Evolutionary conservation across 2,888 invertebrate species (phyloP).

Genomic region (Amphipyra berbera): DNA sequence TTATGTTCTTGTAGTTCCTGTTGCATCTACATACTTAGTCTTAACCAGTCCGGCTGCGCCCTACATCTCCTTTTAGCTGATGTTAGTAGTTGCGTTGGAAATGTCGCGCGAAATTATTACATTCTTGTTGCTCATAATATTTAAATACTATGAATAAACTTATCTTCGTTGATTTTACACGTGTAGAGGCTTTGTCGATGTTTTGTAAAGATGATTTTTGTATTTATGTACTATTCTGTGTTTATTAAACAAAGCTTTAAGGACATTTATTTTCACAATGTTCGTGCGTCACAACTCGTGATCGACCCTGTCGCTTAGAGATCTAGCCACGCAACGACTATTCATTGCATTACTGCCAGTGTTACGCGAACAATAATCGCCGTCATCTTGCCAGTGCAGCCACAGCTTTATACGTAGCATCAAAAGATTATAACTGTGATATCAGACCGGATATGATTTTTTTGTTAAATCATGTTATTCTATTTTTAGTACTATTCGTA

Average conservation of each 20-base stretch:
- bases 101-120: constrained; percentile 13
- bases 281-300: constrained; percentile 1
- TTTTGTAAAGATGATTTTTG: not conserved
- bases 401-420: constrained; percentile 1
- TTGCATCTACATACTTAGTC: constrained; percentile 18
- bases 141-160: constrained; percentile 25
- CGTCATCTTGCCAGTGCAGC: not conserved
- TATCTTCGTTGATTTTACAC: not conserved
- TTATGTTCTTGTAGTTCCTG: constrained; percentile 39
- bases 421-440: not conserved
- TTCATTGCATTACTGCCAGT: not conserved
- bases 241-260: not conserved
- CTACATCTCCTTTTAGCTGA: constrained; percentile 35
- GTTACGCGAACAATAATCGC: too few relatives aligned
- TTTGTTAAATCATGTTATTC: not conserved
- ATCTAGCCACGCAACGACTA: not conserved
- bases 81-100: constrained; percentile 24
- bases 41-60: constrained; percentile 13
- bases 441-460: constrained; percentile 1
- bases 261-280: constrained; percentile 20
- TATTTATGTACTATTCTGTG: not conserved
- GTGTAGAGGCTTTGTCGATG: too few relatives aligned
- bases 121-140: constrained; percentile 20
- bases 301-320: constrained; percentile 4
- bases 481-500: too few relatives aligned